Evolutionary conservation across 1,140 invertebrate species (phyloP).

Genomic region (Leptonema lineaticorne): DNA sequence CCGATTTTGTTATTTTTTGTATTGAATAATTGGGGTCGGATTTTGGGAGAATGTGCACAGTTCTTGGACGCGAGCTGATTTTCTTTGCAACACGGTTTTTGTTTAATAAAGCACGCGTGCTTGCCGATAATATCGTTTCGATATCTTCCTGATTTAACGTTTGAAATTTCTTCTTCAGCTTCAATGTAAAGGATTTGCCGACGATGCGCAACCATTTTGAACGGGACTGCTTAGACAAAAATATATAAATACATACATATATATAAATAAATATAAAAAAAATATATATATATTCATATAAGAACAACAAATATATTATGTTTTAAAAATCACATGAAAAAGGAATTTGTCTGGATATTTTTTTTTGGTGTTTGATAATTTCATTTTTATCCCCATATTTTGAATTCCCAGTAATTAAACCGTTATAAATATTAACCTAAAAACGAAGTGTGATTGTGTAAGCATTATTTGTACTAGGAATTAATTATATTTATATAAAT

Average conservation of each 20-base stretch:
- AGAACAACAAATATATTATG: not conserved
- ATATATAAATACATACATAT: not conserved
- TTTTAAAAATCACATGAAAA: no score
- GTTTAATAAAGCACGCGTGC: not conserved
- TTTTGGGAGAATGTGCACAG: not conserved
- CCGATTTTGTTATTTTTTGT: not conserved
- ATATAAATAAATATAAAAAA: not conserved
- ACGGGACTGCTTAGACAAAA: slow-evolving; percentile 38
- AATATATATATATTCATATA: not conserved
- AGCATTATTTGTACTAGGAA: no score
- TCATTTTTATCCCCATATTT: no score
- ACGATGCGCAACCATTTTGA: slow-evolving; percentile 34
- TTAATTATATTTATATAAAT: no score
- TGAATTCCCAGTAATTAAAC: no score
- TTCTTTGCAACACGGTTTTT: not conserved
- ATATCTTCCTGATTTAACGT: slow-evolving; percentile 28
- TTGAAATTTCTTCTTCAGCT: slow-evolving; percentile 25
- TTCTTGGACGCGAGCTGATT: not conserved
- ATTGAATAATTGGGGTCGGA: not conserved
- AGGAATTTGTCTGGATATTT: no score
- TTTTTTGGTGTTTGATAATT: no score
- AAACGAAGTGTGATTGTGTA: no score
- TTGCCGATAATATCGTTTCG: not conserved
- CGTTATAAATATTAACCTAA: no score
- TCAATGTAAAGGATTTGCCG: not conserved